phyloP scores from a whole-genome alignment of 2,888 invertebrate genomes.

The Lycophotia porphyrea region DNA sequence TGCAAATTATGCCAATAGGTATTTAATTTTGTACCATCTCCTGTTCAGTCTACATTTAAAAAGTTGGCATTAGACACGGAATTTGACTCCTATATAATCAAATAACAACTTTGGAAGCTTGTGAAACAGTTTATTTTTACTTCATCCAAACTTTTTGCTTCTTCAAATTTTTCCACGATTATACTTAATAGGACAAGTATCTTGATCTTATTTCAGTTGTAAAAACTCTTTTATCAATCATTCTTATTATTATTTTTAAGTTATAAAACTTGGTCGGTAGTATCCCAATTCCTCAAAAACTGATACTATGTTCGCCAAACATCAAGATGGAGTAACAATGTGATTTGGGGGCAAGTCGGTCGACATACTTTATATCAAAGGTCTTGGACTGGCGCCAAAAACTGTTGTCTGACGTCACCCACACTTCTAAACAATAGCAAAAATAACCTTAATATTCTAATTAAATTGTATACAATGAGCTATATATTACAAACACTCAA shows the following conservation, averaged over 20 bases:
- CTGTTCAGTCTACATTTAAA: conserved; percentile 9
- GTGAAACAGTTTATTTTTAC: conserved; percentile 41
- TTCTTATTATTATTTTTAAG: not conserved
- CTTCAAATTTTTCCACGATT: not conserved
- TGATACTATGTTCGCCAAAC: conserved; percentile 13
- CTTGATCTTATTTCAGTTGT: not conserved
- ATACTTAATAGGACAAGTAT: not conserved
- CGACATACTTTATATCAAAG: conserved; percentile 27
- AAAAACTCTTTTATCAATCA: not conserved
- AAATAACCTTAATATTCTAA: conserved; percentile 60
- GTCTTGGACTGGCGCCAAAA: conserved; percentile 52
- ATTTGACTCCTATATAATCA: conserved; percentile 31
- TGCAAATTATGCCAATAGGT: not conserved
- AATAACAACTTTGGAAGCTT: conserved; percentile 11
- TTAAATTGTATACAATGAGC: conserved; percentile 69
- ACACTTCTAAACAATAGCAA: conserved; percentile 63
- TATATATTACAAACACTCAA: conserved; percentile 62
- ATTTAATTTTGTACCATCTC: not conserved
- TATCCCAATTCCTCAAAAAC: not conserved
- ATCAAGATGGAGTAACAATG: not conserved
- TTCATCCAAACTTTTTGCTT: not conserved
- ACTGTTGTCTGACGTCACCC: conserved; percentile 59
- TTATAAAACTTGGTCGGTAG: not conserved
- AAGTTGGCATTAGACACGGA: conserved; percentile 39
- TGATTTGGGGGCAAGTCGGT: conserved; percentile 3